A percentile compares a stretch with the other conserved stretches of the same genome.
Evolutionary conservation across 2,888 invertebrate species (phyloP).

Genomic region (Fragum fragum): DNA sequence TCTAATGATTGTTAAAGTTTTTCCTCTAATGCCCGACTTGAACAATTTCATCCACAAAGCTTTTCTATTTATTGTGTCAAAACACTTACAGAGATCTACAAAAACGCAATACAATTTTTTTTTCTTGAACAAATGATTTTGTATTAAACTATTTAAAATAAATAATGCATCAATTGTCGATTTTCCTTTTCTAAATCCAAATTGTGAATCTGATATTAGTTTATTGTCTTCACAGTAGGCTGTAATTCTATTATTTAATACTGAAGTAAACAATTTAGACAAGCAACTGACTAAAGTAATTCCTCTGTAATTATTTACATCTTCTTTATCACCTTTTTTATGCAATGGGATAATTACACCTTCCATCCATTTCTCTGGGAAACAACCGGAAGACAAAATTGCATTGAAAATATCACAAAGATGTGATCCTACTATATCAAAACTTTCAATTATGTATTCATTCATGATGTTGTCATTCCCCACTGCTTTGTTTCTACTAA

Average conservation of each 20-base stretch:
- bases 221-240: slow-evolving; percentile 18
- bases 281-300: slow-evolving; percentile 50
- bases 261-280: slow-evolving; percentile 41
- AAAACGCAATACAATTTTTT: slow-evolving; percentile 27
- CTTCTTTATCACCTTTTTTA: slow-evolving; percentile 48
- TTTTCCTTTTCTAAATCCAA: slow-evolving; percentile 34
- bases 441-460: slow-evolving; percentile 44
- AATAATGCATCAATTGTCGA: slow-evolving; percentile 45
- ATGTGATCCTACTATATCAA: slow-evolving; percentile 32
- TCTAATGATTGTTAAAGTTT: slow-evolving; percentile 8
- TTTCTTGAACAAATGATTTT: slow-evolving; percentile 27
- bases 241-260: slow-evolving; percentile 40
- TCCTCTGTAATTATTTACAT: slow-evolving; percentile 48
- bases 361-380: slow-evolving; percentile 44
- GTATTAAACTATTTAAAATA: slow-evolving; percentile 24
- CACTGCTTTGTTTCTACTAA: slow-evolving; percentile 26
- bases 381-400: slow-evolving; percentile 25
- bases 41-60: slow-evolving; percentile 18
- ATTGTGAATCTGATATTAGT: slow-evolving; percentile 26
- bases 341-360: slow-evolving; percentile 41
- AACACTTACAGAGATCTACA: slow-evolving; percentile 24
- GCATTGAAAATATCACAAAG: slow-evolving; percentile 39
- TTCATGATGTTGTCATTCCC: slow-evolving; percentile 35
- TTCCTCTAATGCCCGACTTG: slow-evolving; percentile 9
- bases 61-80: slow-evolving; percentile 18